Percentiles rank a stretch among this genome's conserved stretches.
Conservation (phyloP, 2,888 invertebrate genomes). For the Agrochola lota region DNA sequence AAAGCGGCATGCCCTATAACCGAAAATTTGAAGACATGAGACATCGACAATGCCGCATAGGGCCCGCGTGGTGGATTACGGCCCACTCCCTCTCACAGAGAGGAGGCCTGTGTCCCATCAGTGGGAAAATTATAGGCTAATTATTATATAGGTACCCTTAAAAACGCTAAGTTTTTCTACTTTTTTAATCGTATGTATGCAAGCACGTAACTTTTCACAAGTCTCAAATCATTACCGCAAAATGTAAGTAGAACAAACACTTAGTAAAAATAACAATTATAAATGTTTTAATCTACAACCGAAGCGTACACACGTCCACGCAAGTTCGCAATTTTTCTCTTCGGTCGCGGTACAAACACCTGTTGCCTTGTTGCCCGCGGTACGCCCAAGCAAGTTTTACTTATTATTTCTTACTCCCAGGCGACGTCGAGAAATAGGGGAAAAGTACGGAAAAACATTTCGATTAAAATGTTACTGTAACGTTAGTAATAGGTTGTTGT, state of each 20-base stretch:
- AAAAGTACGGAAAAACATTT: conserved; percentile 25
- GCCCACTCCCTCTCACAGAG: no score
- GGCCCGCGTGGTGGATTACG: no score
- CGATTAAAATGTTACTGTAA: conserved; percentile 44
- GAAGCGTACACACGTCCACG: conserved; percentile 38
- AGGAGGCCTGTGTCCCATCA: no score
- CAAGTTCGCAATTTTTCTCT: conserved; percentile 56
- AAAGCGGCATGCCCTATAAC: no score
- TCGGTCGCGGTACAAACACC: conserved; percentile 62
- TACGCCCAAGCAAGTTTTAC: conserved; percentile 42
- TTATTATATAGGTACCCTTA: not conserved
- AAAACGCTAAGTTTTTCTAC: not conserved
- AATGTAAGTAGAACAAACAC: not conserved
- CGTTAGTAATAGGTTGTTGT: conserved; percentile 1
- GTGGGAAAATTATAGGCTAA: no score
- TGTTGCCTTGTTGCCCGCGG: conserved; percentile 59
- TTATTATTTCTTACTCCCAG: conserved; percentile 61
- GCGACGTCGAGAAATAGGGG: conserved; percentile 23
- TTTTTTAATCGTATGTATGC: not conserved
- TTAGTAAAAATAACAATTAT: conserved; percentile 31
- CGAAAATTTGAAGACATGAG: no score
- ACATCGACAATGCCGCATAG: no score
- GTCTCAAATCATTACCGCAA: not conserved
- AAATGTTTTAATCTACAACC: conserved; percentile 31
- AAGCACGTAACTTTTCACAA: not conserved